A percentile compares a stretch with the other conserved stretches of the same genome.
These are phyloP conservation scores for Clamator glandarius DNA, from an alignment of 2,797 vertebrate species.

Conservation along the genomic window DNA sequence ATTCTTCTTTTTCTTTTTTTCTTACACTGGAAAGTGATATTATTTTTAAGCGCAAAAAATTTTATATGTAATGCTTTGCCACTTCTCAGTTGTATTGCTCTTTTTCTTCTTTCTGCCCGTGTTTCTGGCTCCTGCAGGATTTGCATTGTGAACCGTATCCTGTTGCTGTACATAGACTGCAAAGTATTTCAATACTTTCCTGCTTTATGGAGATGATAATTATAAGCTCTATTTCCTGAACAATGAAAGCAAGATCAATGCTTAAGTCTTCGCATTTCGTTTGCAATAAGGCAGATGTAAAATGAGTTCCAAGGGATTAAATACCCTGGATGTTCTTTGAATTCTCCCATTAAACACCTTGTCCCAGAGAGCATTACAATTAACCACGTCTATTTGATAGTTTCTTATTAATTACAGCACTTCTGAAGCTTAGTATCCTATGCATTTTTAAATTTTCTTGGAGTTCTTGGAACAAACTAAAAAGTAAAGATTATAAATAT, in stretches of 20 bases:
- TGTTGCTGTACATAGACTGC: constrained; percentile 27
- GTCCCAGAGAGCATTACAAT: constrained; percentile 42
- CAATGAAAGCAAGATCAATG: constrained; percentile 49
- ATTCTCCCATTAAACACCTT: constrained; percentile 52
- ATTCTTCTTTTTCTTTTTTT: not conserved
- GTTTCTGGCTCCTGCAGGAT: not conserved
- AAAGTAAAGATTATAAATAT: not conserved
- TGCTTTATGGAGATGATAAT: constrained; percentile 54
- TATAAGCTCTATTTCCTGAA: constrained; percentile 65
- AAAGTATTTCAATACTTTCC: constrained; percentile 49
- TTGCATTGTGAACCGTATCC: constrained; percentile 10
- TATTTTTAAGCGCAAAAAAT: not conserved
- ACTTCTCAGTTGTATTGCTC: not conserved
- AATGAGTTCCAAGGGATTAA: constrained; percentile 48
- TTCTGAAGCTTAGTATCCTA: not conserved
- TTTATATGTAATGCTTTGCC: not conserved
- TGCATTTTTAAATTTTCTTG: not conserved
- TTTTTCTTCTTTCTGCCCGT: constrained; percentile 23
- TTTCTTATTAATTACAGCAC: constrained; percentile 39
- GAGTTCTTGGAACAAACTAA: not conserved
- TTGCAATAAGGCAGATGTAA: constrained; percentile 58
- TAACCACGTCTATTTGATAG: constrained; percentile 2
- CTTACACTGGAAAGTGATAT: not conserved
- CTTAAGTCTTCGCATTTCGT: constrained; percentile 20
- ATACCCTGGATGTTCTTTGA: constrained; percentile 39